These are phyloP conservation scores for Sinosuthora webbiana DNA, from an alignment of 2,113 vertebrate species.

Conservation along the genomic window DNA sequence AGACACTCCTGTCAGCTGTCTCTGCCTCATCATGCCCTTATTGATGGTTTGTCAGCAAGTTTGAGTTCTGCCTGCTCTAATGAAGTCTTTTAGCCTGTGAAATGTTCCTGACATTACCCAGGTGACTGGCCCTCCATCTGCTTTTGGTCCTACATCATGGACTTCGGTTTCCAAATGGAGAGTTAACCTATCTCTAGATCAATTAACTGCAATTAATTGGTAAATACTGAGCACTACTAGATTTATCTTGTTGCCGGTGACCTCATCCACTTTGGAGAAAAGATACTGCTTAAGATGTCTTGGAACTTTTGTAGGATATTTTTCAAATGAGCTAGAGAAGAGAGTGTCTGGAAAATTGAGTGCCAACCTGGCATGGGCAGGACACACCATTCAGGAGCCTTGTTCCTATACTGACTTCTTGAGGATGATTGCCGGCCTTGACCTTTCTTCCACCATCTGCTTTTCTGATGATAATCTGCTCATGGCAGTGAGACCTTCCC, in stretches of 20 bases:
- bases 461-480: background rate
- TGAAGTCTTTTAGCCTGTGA: background rate
- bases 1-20: background rate
- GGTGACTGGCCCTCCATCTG: background rate
- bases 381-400: background rate
- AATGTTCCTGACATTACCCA: background rate
- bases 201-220: background rate
- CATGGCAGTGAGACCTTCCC: background rate
- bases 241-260: background rate
- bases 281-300: background rate
- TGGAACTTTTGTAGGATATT: background rate
- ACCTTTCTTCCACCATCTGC: background rate
- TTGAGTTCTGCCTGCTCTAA: background rate
- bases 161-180: background rate
- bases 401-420: background rate
- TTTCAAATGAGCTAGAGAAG: background rate
- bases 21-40: background rate
- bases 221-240: background rate
- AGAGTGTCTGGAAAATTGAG: background rate
- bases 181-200: background rate
- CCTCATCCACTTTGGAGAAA: background rate
- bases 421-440: background rate
- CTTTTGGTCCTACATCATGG: background rate
- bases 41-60: background rate
- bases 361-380: background rate